Base-by-base conservation (phyloP, 2,888 invertebrate genomes). In the Drosophila niveifrons region DNA sequence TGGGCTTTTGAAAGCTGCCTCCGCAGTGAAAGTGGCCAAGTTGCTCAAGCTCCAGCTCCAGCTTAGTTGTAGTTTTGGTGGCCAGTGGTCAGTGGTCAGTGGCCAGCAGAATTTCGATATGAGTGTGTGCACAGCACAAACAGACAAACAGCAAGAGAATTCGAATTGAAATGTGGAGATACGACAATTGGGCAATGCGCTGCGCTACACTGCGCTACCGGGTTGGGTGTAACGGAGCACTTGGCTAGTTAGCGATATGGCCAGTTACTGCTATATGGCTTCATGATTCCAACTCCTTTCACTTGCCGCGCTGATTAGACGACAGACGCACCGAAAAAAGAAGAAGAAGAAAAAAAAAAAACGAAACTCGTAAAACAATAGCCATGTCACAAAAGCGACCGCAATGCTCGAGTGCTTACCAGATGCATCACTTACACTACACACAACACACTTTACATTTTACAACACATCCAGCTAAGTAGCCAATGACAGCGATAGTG, bases 171-270 rank as follows among this genome's bases (percentile, higher is more conserved):
- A 41, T 15, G 46, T 7, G 34, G 11, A 57, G 47, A 34, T 29
- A 50, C 63, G 65, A 75, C 80, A 79, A 64, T 75, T 64, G 71
- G 71, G 70, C 55, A 82, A 79, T 43, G 23, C 68, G 65, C 85
- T 82, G 34, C 34, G 90, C 65, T 69, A 88, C 80, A 88, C 74
- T 88, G 90, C 88, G 64, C 84, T 88, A 85, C 84, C 90, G 84
- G 88, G 90, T 85, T 83, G 81, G 87, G 72, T 89, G 85, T 88
- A 88, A 81, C 79, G 62, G 65, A 72, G 76, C 53, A 65, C 57
- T 82, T 75, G 78, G 71, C 75, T 61, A 87, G 89, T 87, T 72
- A 79, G 66, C 73, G 74, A 88, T 88, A 88, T 79, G 70, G 64
- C 88, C 88, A 76, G 72, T 11, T 11, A 41, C 88, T 78, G 8